Percentiles rank a stretch among this genome's conserved stretches.
Evolutionary conservation across 2,797 vertebrate genomes (phyloP).

Genomic region (Sebastes goodei): DNA sequence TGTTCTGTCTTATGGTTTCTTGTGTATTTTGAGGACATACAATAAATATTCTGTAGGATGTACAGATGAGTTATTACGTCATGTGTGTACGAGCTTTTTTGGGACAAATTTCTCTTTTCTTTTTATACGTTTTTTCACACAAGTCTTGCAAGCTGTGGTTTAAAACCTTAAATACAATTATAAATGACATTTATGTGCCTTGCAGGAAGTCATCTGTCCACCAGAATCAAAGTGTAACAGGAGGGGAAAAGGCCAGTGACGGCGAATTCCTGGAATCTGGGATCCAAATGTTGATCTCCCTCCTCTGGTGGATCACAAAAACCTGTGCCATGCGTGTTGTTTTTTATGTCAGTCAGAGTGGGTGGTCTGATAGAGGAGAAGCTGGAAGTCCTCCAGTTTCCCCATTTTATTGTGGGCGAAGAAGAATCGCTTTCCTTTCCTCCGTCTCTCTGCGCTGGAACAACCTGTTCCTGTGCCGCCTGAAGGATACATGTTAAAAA

Average conservation of each 20-base stretch:
- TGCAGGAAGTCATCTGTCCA: too few species aligned
- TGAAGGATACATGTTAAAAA: conserved; percentile 22
- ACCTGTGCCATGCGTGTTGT: conserved; percentile 79
- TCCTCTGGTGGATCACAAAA: conserved; percentile 66
- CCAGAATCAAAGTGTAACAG: neutral
- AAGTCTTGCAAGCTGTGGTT: neutral
- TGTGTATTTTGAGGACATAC: conserved; percentile 69
- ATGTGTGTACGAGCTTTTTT: neutral
- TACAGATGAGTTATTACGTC: conserved; percentile 51
- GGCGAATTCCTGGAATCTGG: conserved; percentile 30
- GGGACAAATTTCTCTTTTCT: neutral
- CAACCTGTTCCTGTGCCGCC: conserved; percentile 22
- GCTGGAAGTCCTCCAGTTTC: conserved; percentile 64
- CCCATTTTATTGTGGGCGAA: conserved; percentile 41
- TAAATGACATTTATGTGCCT: neutral
- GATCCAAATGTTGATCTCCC: conserved; percentile 61
- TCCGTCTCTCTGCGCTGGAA: conserved; percentile 25
- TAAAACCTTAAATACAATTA: neutral
- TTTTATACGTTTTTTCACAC: neutral
- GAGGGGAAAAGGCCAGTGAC: neutral
- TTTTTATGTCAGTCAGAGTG: conserved; percentile 81
- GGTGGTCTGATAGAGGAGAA: conserved; percentile 83
- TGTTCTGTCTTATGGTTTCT: conserved; percentile 62
- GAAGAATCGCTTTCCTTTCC: conserved; percentile 33
- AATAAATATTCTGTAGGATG: conserved; percentile 75